phyloP scores from a whole-genome alignment of 2,888 invertebrate species.

The Doris montereyensis region DNA sequence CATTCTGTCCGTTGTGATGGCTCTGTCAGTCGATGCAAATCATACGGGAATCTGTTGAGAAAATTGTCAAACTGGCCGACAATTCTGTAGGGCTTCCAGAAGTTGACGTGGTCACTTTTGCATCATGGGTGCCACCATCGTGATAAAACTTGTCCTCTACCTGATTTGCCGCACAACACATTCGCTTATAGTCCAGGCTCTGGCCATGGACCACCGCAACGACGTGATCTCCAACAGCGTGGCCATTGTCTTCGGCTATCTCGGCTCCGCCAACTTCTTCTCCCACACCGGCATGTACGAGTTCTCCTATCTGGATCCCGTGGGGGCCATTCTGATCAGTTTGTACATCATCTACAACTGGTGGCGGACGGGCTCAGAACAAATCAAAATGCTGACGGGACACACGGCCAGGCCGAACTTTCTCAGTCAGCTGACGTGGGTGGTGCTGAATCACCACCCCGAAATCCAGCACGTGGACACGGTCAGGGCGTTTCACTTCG shows the following conservation, averaged over 20 bases:
- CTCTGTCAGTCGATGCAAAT: conserved; percentile 73
- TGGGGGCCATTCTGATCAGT: conserved; percentile 75
- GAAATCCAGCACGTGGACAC: conserved; percentile 72
- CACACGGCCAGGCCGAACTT: conserved; percentile 68
- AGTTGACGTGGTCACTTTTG: conserved; percentile 58
- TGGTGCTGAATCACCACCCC: conserved; percentile 66
- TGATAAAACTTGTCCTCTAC: conserved; percentile 66
- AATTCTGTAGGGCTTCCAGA: conserved; percentile 49
- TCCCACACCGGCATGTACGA: conserved; percentile 31
- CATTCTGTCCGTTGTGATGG: conserved; percentile 74
- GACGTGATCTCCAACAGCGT: conserved; percentile 74
- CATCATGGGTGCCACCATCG: conserved; percentile 52
- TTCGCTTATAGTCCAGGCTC: conserved; percentile 64
- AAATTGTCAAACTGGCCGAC: conserved; percentile 61
- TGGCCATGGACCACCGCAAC: conserved; percentile 75
- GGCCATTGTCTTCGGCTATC: conserved; percentile 73
- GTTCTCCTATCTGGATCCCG: conserved; percentile 73
- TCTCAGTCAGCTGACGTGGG: conserved; percentile 70
- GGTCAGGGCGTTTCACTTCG: conserved; percentile 75
- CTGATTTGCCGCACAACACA: conserved; percentile 60
- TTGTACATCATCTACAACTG: conserved; percentile 74
- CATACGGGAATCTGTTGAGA: conserved; percentile 70
- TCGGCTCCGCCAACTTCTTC: conserved; percentile 60
- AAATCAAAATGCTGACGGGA: conserved; percentile 70
- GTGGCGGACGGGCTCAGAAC: conserved; percentile 73